Base-by-base conservation (phyloP, 2,888 invertebrate genomes). In the Ophion ellenae region DNA sequence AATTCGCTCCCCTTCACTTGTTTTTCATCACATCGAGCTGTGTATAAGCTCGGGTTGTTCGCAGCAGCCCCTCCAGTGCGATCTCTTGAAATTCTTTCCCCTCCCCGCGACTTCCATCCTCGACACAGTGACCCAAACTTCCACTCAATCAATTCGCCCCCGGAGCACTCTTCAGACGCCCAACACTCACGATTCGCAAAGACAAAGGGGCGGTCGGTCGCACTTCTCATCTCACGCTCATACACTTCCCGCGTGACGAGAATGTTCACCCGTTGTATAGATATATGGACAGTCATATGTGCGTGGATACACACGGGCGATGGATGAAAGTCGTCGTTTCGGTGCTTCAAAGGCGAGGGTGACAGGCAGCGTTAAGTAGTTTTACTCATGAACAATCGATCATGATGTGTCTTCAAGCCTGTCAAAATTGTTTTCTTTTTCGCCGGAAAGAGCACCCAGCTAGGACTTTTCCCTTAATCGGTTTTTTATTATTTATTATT, bases 111-210 rank as follows among this genome's bases (percentile, higher is more conserved):
- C 61, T 32, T 66, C 20, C 11, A 63, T 53, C 79, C 82, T 71
- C 74, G 75, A 85, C 81, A 85, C 66, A 82, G 78, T 85, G 81
- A 85, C 81, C 85, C 74, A 66, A 78, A 81, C 77, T 78, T 81
- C 73, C 78, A 59, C 73, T 81, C 61, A 69, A 69, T 81, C 73
- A 74, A 40, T 76, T 80, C 71, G 17, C 74, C 67, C 73, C 53
- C 47, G 53, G 32, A 67, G 45, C 14, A 28, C 78, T 45, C 61
- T 67, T n/a, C 28, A 70, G 45, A 69, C 45, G 9, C 67, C 17
- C 59, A 67, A 57, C 67, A 59, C 40, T 17, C 59, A 17, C 24
- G n/a, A n/a, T 64, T 75, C 59, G 61, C 24, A 17, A 78, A 59
- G 67, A 78, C 59, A 78, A 78, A 70, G 70, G 78, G 45, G 45